Evolutionary conservation across 2,888 invertebrate species (phyloP).

Genomic region (Xylota sylvarum): DNA sequence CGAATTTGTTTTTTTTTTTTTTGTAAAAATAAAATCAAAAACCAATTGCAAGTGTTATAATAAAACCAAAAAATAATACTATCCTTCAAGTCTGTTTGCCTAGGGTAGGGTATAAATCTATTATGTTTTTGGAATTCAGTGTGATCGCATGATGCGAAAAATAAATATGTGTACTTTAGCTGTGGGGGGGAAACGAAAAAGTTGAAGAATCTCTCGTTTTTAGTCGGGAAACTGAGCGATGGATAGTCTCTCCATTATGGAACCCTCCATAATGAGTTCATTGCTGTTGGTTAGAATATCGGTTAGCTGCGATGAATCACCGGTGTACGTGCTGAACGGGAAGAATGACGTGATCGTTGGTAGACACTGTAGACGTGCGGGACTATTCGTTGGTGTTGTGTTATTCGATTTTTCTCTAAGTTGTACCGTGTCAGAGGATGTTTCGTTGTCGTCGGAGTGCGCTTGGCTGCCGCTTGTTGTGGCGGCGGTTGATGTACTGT

Average conservation of each 20-base stretch:
- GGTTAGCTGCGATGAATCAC: slow-evolving; percentile 83
- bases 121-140: slow-evolving; percentile 59
- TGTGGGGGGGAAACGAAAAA: slow-evolving; percentile 45
- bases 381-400: slow-evolving; percentile 80
- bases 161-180: slow-evolving; percentile 37
- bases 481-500: slow-evolving; percentile 21
- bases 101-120: slow-evolving; percentile 1
- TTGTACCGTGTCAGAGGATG: slow-evolving; percentile 58
- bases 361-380: slow-evolving; percentile 75
- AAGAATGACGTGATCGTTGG: slow-evolving; percentile 84
- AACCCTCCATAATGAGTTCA: slow-evolving; percentile 83
- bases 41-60: slow-evolving; percentile 28
- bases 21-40: slow-evolving; percentile 39
- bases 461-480: slow-evolving; percentile 45
- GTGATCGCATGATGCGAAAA: slow-evolving; percentile 7
- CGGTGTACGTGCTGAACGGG: slow-evolving; percentile 83
- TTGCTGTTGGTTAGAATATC: slow-evolving; percentile 84
- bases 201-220: slow-evolving; percentile 19
- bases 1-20: slow-evolving; percentile 18
- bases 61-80: slow-evolving; percentile 60
- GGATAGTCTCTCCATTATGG: slow-evolving; percentile 84
- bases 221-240: slow-evolving; percentile 80
- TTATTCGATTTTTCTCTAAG: slow-evolving; percentile 74
- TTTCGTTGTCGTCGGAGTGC: slow-evolving; percentile 73
- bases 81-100: slow-evolving; percentile 38